Conservation (phyloP, 2,113 vertebrate species). For the Anarrhichthys ocellatus region DNA sequence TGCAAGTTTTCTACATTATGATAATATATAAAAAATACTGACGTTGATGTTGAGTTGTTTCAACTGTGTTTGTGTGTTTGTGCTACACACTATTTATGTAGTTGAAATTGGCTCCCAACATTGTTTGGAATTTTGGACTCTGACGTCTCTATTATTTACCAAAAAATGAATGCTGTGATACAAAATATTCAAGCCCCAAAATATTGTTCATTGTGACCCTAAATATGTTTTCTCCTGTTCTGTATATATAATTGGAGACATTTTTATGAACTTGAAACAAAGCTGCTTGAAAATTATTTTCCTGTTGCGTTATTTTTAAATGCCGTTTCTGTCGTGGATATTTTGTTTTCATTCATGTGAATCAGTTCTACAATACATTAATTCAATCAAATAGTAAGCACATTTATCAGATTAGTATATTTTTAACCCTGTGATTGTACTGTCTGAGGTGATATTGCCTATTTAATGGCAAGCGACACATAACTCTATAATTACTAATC, state of each 20-base stretch:
- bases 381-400: background rate
- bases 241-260: conserved; percentile 73
- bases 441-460: background rate
- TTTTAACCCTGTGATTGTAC: background rate
- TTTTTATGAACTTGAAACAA: conserved; percentile 77
- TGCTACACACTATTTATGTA: conserved; percentile 66
- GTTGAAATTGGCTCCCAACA: conserved; percentile 51
- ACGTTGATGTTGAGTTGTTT: conserved; percentile 68
- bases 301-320: conserved; percentile 21
- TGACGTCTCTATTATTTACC: conserved; percentile 63
- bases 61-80: conserved; percentile 74
- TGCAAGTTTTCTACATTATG: conserved; percentile 68
- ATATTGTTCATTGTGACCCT: conserved; percentile 64
- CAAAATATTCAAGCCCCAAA: conserved; percentile 39
- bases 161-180: conserved; percentile 57
- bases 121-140: conserved; percentile 52
- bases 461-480: background rate
- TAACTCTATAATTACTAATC: background rate
- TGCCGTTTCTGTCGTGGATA: background rate
- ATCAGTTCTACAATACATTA: background rate
- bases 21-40: conserved; percentile 60
- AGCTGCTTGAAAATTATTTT: conserved; percentile 48
- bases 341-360: background rate
- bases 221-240: conserved; percentile 73
- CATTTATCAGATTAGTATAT: background rate